phyloP scores from a whole-genome alignment of 1,140 invertebrate species.

The Trichogramma pretiosum region DNA sequence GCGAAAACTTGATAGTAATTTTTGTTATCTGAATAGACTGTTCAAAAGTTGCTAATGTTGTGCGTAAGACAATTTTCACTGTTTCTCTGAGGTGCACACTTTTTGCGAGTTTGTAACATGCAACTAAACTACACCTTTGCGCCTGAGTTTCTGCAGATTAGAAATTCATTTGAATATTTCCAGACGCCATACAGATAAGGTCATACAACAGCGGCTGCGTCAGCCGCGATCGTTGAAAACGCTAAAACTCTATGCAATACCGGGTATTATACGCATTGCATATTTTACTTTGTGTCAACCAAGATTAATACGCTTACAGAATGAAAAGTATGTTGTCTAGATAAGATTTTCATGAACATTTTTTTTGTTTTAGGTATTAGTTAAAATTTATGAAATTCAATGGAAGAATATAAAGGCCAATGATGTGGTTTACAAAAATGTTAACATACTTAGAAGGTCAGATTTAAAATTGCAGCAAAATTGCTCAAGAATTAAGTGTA shows the following conservation, averaged over 20 bases:
- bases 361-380: too few species aligned
- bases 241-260: constrained; percentile 9
- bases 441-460: too few species aligned
- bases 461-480: too few species aligned
- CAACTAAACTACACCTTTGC: constrained; percentile 12
- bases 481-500: too few species aligned
- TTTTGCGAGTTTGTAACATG: constrained; percentile 7
- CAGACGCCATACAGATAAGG: constrained; percentile 28
- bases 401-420: too few species aligned
- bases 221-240: too few species aligned
- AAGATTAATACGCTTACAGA: too few species aligned
- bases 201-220: constrained; percentile 3
- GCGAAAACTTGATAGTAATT: not conserved
- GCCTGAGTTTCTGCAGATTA: constrained; percentile 29
- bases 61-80: constrained; percentile 10
- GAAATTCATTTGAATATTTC: constrained; percentile 42
- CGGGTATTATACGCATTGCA: not conserved
- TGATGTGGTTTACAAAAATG: too few species aligned
- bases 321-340: too few species aligned
- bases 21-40: not conserved
- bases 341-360: too few species aligned
- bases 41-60: constrained; percentile 3
- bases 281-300: too few species aligned
- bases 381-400: too few species aligned
- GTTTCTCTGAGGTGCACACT: constrained; percentile 10